Conservation (phyloP, 2,113 vertebrate species). For the Ancistrus triradiatus region DNA sequence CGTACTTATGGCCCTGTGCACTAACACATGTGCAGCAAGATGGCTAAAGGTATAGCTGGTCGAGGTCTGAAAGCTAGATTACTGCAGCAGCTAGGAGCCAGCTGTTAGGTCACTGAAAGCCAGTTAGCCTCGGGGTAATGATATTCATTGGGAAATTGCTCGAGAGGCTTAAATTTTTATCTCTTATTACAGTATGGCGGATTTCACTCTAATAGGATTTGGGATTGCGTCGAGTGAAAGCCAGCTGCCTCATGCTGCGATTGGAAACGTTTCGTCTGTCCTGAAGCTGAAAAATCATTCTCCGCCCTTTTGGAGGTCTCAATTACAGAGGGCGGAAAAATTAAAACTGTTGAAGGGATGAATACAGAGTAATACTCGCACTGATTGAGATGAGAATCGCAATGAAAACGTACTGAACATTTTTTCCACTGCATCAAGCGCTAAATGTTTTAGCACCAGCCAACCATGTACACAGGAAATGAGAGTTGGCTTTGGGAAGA, state of each 20-base stretch:
- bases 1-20: not conserved
- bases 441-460: no score
- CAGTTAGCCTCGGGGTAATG: constrained; percentile 35
- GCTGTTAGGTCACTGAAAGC: constrained; percentile 32
- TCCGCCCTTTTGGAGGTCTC: constrained; percentile 7
- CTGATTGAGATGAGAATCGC: no score
- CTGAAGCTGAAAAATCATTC: constrained; percentile 12
- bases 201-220: constrained; percentile 46
- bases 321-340: constrained; percentile 18
- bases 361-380: no score
- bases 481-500: no score
- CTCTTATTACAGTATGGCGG: constrained; percentile 35
- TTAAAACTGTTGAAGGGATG: not conserved
- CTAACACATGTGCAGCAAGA: constrained; percentile 10
- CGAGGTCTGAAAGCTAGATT: constrained; percentile 38
- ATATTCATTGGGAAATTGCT: constrained; percentile 44
- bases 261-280: constrained; percentile 7
- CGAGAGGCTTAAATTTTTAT: constrained; percentile 38
- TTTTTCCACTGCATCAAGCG: no score
- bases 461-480: no score
- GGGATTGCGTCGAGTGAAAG: constrained; percentile 18
- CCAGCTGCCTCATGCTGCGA: constrained; percentile 11
- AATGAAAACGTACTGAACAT: no score
- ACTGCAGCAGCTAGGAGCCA: constrained; percentile 16
- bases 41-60: constrained; percentile 1